Evolutionary conservation across 2,797 vertebrate genomes (phyloP), one percentile per base, ranked within the genome.

Genomic region (Chloroceryle amazona): DNA sequence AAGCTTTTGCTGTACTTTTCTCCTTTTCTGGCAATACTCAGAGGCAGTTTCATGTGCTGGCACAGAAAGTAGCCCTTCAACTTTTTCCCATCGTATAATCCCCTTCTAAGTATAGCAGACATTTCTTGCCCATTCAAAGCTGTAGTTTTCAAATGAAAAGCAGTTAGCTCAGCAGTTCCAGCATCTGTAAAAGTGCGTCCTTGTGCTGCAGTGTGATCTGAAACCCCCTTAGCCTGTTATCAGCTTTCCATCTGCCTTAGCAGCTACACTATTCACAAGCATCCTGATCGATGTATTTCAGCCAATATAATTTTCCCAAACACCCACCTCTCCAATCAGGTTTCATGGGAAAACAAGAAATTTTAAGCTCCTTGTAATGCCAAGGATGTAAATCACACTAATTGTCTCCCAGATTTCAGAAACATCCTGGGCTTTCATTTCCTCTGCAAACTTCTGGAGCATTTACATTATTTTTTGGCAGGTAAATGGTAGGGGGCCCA

Each of bases 351-450:
- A 93, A 92, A 96, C 2, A 3, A 94, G 95, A 97, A 94, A 95
- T 86, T 83, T 95, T 89, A 52, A 95, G 78, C 93, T 97, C 93
- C 90, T 78, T 72, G 61, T 96, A 96, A 97, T 90, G 90, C 65
- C 31, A 80, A 84, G 91, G 81, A 97, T 94, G 95, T 98, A 98
- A 98, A 98, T 98, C 97, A 98, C 58, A 58, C 97, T 95, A 98
- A 98, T 98, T 94, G 90, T 97, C 93, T 97, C 58, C 49, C 65
- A 63, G 94, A 93, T 95, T 96, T 92, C 68, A 91, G 92, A 95
- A 97, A 96, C 96, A 95, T 97, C 96, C 91, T 63, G 93, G 88
- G 84, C 95, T 96, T 88, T 93, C 94, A 94, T 97, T 97, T 98
- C 96, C 94, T 96, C 86, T 95, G 90, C 73, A 81, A 94, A 95